These are phyloP conservation scores for Lithophane leautieri DNA, from an alignment of 2,888 invertebrate genomes.

Conservation along the genomic window DNA sequence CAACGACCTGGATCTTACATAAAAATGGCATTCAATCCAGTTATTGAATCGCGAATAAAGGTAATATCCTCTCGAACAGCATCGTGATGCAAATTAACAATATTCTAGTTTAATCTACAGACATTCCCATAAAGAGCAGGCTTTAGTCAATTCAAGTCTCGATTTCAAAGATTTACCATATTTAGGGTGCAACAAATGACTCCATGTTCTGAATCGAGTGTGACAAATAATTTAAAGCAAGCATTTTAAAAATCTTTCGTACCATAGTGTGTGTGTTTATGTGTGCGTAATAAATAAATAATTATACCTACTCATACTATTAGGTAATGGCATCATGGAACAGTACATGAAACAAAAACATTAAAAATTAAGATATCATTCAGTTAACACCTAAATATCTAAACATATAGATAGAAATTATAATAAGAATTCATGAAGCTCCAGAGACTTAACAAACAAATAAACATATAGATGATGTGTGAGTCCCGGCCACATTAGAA, in stretches of 20 bases:
- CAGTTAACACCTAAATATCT: slow-evolving; percentile 62
- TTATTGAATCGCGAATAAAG: slow-evolving; percentile 67
- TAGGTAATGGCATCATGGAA: slow-evolving; percentile 81
- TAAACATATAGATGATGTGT: slow-evolving; percentile 50
- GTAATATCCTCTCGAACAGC: slow-evolving; percentile 66
- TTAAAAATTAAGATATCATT: slow-evolving; percentile 72
- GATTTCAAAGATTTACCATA: slow-evolving; percentile 66
- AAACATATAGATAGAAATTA: slow-evolving; percentile 53
- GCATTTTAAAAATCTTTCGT: slow-evolving; percentile 29
- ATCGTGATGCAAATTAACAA: slow-evolving; percentile 70
- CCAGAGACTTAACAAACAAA: slow-evolving; percentile 45
- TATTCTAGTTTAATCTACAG: slow-evolving; percentile 71
- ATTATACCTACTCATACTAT: slow-evolving; percentile 88
- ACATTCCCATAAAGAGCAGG: slow-evolving; percentile 63
- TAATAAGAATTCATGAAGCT: slow-evolving; percentile 54
- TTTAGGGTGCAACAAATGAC: slow-evolving; percentile 64
- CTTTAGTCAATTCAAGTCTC: slow-evolving; percentile 44
- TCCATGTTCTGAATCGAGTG: slow-evolving; percentile 42
- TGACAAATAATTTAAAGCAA: slow-evolving; percentile 32
- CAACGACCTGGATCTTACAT: slow-evolving; percentile 23
- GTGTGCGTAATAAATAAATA: slow-evolving; percentile 65
- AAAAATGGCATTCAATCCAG: slow-evolving; percentile 33
- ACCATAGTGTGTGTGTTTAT: slow-evolving; percentile 40
- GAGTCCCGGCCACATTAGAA: slow-evolving; percentile 55
- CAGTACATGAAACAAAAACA: slow-evolving; percentile 89